Conservation (phyloP, 2,888 invertebrate genomes). For the Zootermopsis nevadensis region DNA sequence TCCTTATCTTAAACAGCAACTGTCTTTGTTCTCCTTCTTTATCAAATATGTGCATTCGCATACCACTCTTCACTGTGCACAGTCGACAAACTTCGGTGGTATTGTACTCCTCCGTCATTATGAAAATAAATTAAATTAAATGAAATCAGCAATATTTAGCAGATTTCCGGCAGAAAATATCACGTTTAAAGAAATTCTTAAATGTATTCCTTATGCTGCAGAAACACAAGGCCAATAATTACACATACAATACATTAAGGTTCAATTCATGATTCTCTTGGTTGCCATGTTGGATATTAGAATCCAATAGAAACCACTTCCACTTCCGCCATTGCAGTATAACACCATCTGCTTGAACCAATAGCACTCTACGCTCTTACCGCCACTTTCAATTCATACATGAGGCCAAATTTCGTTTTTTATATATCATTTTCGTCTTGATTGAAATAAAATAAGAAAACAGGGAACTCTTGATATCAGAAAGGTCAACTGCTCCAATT, state of each 20-base stretch:
- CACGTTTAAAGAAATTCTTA: background rate
- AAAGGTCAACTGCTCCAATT: too few relatives aligned
- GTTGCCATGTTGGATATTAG: slow-evolving; percentile 28
- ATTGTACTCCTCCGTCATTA: slow-evolving; percentile 72
- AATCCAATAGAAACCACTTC: background rate
- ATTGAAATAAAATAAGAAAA: too few relatives aligned
- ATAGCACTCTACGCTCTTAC: background rate
- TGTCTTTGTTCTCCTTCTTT: slow-evolving; percentile 79
- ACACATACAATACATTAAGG: background rate
- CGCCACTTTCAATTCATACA: slow-evolving; percentile 1
- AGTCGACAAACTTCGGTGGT: slow-evolving; percentile 78
- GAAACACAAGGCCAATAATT: background rate
- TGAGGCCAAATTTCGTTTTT: too few relatives aligned
- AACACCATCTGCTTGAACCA: background rate
- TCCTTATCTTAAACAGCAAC: slow-evolving; percentile 75
- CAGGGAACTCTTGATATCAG: too few relatives aligned
- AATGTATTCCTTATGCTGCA: background rate
- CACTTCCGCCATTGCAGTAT: background rate
- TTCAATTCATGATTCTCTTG: background rate
- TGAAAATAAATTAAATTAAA: background rate
- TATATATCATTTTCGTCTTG: too few relatives aligned
- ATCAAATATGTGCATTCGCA: slow-evolving; percentile 77
- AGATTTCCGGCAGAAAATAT: background rate
- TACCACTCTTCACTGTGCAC: slow-evolving; percentile 76
- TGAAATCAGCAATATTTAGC: background rate